A percentile compares a stretch with the other conserved stretches of the same genome.
Conservation (phyloP, 2,797 vertebrate genomes). For the Parauchenoglanis punctatus region DNA sequence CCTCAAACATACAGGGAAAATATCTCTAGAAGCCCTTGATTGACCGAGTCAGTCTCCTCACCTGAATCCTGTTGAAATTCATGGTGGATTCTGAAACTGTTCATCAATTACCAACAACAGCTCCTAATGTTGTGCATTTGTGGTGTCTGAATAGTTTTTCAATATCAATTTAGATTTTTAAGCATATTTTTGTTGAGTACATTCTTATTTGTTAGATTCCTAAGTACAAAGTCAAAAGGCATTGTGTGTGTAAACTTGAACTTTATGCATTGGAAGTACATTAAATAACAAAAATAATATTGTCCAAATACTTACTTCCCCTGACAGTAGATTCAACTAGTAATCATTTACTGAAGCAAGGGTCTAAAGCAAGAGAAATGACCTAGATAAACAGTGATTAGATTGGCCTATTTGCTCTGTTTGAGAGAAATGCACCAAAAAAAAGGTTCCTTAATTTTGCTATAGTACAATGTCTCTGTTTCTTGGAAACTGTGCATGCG, state of each 20-base stretch:
- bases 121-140: not conserved
- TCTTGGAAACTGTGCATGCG: slow-evolving; percentile 52
- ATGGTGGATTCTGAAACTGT: not conserved
- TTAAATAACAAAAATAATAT: not conserved
- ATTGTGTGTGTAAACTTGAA: slow-evolving; percentile 4
- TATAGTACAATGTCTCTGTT: slow-evolving; percentile 29
- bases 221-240: not conserved
- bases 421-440: not conserved
- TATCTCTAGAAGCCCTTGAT: not conserved
- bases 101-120: not conserved
- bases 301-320: slow-evolving; percentile 4
- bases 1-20: not conserved
- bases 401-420: not conserved
- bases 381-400: slow-evolving; percentile 14
- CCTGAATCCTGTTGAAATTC: not conserved
- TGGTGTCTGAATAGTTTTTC: not conserved
- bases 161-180: not conserved
- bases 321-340: not conserved
- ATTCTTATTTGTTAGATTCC: not conserved
- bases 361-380: slow-evolving; percentile 20
- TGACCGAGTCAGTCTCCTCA: not conserved
- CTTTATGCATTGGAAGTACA: not conserved
- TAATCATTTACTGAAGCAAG: not conserved
- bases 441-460: not conserved
- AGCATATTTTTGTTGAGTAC: not conserved